Percentiles rank a stretch among this genome's conserved stretches.
Conservation (phyloP, 1,140 invertebrate genomes). For the Drosophila murphyi region DNA sequence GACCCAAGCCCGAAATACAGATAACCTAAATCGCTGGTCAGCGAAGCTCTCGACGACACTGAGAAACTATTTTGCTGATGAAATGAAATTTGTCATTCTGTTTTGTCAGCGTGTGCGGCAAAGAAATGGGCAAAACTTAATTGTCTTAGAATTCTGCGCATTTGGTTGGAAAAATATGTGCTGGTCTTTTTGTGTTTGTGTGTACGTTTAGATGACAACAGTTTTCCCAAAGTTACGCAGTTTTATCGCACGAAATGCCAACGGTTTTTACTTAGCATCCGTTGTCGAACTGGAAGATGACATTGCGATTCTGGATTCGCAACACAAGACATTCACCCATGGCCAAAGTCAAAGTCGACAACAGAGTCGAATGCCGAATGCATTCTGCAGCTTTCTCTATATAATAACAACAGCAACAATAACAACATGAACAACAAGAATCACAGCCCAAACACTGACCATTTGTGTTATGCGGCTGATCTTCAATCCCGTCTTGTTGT, state of each 20-base stretch:
- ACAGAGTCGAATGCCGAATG: slow-evolving; percentile 21
- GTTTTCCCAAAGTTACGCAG: slow-evolving; percentile 35
- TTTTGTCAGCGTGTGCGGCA: slow-evolving; percentile 43
- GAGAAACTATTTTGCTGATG: slow-evolving; percentile 18
- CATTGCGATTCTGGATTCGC: slow-evolving; percentile 58
- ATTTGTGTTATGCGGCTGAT: slow-evolving; percentile 44
- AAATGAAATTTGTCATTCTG: slow-evolving; percentile 58
- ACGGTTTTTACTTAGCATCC: slow-evolving; percentile 66
- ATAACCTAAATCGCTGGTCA: slow-evolving; percentile 66
- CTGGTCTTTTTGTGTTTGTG: slow-evolving; percentile 3
- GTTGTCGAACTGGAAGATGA: slow-evolving; percentile 79
- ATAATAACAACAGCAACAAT: slow-evolving; percentile 12
- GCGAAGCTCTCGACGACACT: slow-evolving; percentile 5
- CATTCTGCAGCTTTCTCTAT: slow-evolving; percentile 57
- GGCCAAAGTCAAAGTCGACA: slow-evolving; percentile 35
- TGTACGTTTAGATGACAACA: slow-evolving; percentile 2
- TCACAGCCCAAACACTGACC: slow-evolving; percentile 23
- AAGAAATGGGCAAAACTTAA: slow-evolving; percentile 52
- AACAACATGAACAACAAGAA: background rate
- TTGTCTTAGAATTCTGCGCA: slow-evolving; percentile 65
- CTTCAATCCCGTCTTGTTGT: slow-evolving; percentile 38
- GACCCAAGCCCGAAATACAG: slow-evolving; percentile 54
- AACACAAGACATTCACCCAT: slow-evolving; percentile 69
- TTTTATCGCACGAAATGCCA: slow-evolving; percentile 77
- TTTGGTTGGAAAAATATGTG: slow-evolving; percentile 59